Base-by-base conservation (phyloP, 2,888 invertebrate genomes). In the Tortricodes alternella region DNA sequence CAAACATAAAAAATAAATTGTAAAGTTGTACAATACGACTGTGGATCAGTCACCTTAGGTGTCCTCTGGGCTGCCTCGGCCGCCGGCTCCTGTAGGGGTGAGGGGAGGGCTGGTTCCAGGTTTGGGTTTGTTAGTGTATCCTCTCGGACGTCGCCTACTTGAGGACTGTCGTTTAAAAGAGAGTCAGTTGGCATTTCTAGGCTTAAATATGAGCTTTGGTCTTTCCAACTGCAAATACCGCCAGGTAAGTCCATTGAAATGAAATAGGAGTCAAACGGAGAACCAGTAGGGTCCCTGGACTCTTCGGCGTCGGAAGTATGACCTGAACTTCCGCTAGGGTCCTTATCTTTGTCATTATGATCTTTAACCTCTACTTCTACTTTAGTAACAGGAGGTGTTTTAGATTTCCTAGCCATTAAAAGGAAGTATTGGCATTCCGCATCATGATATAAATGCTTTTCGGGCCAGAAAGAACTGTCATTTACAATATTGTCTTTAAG, bases 221-320 rank as follows among this genome's bases (percentile, higher is more conserved):
- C 96, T 77, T 93, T 93, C 96, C 96, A 96, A 76, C 95, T 94
- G 79, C 95, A 95, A 67, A 96, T 93, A 52, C 96, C 96, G 60
- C 95, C 95, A 4, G 96, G 96, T 63, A 96, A 86, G 82, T 95
- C 94, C 73, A 95, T 93, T 44, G 94, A 92, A 68, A 94, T 92
- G 70, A 93, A 93, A 72, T 93, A 93, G 9, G 94, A 93, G 69
- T 89, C 85, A 55, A 74, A 83, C 27, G 85, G 82, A 11, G 82
- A 83, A 43, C 78, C 76, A 52, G 67, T 68, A 19, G 76, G 63
- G 37, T 80, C 79, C 65, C 71, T 83, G 7, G 76, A 71, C 59
- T 80, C 83, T 32, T 85, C 88, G 18, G 71, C 68, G 65, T 89
- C 89, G 34, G 90, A 89, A 49, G 91, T 81, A 59, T 91, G 93